Base-by-base conservation (phyloP, 2,113 vertebrate species). In the Eubucco bourcierii region DNA sequence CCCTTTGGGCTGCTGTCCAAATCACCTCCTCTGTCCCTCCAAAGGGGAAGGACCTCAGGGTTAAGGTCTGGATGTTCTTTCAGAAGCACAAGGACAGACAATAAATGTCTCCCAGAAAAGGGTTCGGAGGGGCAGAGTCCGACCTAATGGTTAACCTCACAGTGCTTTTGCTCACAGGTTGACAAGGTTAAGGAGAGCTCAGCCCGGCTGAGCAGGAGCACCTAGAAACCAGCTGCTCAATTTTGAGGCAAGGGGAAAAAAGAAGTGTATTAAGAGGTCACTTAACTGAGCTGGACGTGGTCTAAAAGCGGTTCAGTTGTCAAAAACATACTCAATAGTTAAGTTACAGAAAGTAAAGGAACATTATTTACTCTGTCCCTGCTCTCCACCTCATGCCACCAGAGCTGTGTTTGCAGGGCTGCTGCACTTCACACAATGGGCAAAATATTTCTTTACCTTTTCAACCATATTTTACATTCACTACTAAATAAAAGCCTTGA, bases 401-500 rank as follows among this genome's bases (percentile, higher is more conserved):
- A 15, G 90, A 92, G 74, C 37, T 84, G 41, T 87, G 89, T 87
- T 50, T 75, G 80, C 85, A 89, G 89, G 88, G 87, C 82, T 95
- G 92, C 84, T 90, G 79, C 56, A 93, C 71, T 97, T 96, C 92
- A 92, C 92, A 90, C 74, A 91, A 77, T 34, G 87, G 95, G 88
- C 93, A 95, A 92, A 78, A 47, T 82, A 87, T 83, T 88, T 89
- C 74, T 94, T 87, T 94, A 92, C 81, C 31, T 3, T 90, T 95
- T 95, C 94, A 90, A 24, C 96, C 97, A 79, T 94, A 94, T 95
- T 59, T 98, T 98, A 97, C 95, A 95, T 97, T 98, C 96, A 97
- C 95, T 97, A 96, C 95, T 97, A 95, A 97, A 95, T 84, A 96
- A 96, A 97, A 97, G 97, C 97, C 97, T 98, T 97, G 96, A 94